A percentile compares a stretch with the other conserved stretches of the same genome.
Conservation (phyloP, 2,888 invertebrate genomes). For the Caenorhabditis doughertyi region DNA sequence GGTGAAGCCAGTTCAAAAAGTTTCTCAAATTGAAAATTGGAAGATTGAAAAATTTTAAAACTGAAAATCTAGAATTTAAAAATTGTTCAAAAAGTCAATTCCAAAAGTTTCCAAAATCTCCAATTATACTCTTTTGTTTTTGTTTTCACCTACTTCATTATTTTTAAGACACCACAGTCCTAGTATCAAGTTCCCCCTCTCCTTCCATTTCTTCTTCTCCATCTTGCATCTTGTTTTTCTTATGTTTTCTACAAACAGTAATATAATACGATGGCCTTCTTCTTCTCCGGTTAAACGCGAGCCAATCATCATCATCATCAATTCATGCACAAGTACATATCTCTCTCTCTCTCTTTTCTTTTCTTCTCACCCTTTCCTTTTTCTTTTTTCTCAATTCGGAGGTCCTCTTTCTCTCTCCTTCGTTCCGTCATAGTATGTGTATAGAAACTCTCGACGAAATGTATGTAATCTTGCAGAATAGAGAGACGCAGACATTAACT, state of each 20-base stretch:
- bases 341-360: slow-evolving; percentile 21
- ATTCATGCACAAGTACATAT: slow-evolving; percentile 57
- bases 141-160: too few relatives aligned
- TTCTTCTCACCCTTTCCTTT: neutral
- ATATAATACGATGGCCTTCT: slow-evolving; percentile 39
- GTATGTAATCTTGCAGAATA: neutral
- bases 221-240: slow-evolving; percentile 5
- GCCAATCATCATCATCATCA: slow-evolving; percentile 57
- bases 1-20: too few relatives aligned
- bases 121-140: too few relatives aligned
- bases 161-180: too few relatives aligned
- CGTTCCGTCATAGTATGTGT: neutral
- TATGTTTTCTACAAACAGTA: slow-evolving; percentile 15
- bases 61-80: too few relatives aligned
- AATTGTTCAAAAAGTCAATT: too few relatives aligned
- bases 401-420: neutral
- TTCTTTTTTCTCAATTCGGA: neutral
- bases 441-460: slow-evolving; percentile 17
- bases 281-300: slow-evolving; percentile 32
- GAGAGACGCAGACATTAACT: slow-evolving; percentile 27
- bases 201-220: too few relatives aligned
- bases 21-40: too few relatives aligned
- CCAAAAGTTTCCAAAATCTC: too few relatives aligned
- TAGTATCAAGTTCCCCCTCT: too few relatives aligned
- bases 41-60: too few relatives aligned